Base-by-base conservation (phyloP, 2,113 vertebrate species). In the Cololabis saira region DNA sequence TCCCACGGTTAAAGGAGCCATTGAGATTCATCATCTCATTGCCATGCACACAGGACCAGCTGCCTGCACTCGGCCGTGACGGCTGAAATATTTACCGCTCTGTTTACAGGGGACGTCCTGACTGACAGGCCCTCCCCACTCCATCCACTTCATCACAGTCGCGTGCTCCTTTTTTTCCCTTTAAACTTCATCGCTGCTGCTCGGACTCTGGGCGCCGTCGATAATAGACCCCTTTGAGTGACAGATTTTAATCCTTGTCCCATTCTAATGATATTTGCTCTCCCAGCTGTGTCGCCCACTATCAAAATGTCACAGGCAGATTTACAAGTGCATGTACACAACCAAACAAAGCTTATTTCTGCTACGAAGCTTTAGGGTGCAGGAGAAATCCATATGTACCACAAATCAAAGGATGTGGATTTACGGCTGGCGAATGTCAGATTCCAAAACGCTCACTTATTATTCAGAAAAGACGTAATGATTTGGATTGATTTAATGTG, bases 1-100 rank as follows among this genome's bases (percentile, higher is more conserved):
- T 89, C 82, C 88, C 87, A 83, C 81, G 84, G 67, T 73, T 92
- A 87, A 94, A 87, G 89, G 79, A 85, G 83, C 91, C 80, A 87
- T 93, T 92, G 89, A 94, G 74, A 53, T 12, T 2, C 47, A 5
- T 78, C 76, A 74, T 83, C 88, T 91, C 90, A 91, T 94, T 92
- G 84, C 87, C 86, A 93, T 93, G 90, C 89, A 91, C 74, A 91
- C 77, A 78, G 76, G 85, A 90, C 88, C 90, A 90, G 89, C 88
- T 91, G 91, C 83, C 87, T 79, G 85, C 89, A 90, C 91, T 92
- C 74, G 76, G 83, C 84, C 61, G 67, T 94, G 91, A 93, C 87
- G 83, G 90, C 83, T 92, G 86, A 93, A 93, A 92, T 92, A 92
- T 93, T 93, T 93, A 88, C 87, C 86, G 84, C 89, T 91, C 86